These are phyloP conservation scores for Tympanoctomys barrerae DNA, from an alignment of 2,797 vertebrate genomes.

Conservation along the genomic window DNA sequence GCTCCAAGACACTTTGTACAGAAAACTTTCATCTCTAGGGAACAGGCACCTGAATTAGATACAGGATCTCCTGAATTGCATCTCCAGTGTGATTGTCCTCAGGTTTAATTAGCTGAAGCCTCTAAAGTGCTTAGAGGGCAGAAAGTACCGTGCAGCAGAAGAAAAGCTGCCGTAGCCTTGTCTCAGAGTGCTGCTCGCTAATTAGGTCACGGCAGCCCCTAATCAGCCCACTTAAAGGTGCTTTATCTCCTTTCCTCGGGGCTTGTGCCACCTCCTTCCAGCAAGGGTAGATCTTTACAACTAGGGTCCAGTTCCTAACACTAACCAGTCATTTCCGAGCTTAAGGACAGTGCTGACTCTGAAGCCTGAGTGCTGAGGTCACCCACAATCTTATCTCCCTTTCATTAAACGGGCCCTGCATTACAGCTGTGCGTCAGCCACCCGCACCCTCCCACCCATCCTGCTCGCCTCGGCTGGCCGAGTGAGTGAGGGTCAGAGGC, in stretches of 20 bases:
- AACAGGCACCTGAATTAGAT: constrained; percentile 54
- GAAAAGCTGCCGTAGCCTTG: neutral
- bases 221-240: constrained; percentile 74
- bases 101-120: constrained; percentile 71
- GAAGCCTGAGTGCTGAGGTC: constrained; percentile 78
- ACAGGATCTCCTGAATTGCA: constrained; percentile 68
- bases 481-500: neutral
- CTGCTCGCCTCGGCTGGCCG: neutral
- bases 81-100: constrained; percentile 49
- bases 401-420: constrained; percentile 66
- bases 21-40: constrained; percentile 60
- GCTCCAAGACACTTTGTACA: neutral
- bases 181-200: constrained; percentile 57
- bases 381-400: constrained; percentile 76
- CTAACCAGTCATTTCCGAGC: constrained; percentile 78
- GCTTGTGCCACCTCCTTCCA: constrained; percentile 65
- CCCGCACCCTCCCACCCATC: neutral
- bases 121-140: constrained; percentile 62
- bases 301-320: constrained; percentile 74
- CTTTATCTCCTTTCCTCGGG: constrained; percentile 77
- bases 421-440: constrained; percentile 62
- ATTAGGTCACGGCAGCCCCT: constrained; percentile 62
- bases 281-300: constrained; percentile 58
- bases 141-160: constrained; percentile 55
- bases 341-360: constrained; percentile 72